Evolutionary conservation across 2,888 invertebrate species (phyloP), one percentile per base, ranked within the genome.

Genomic region (Dermolepida albohirtum): DNA sequence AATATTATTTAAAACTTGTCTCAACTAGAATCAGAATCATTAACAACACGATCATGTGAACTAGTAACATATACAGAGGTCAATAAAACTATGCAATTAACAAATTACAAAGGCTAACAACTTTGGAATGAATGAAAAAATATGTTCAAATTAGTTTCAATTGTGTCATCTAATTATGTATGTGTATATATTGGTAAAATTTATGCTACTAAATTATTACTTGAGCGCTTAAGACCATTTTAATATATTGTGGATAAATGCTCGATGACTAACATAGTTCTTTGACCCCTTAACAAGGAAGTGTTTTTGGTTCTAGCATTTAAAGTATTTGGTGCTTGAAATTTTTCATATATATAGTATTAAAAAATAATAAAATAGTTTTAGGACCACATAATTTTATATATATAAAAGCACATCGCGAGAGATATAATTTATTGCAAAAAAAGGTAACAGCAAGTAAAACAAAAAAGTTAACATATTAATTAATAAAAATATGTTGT

Each of bases 1-100:
- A 57, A 66, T 49, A 54, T 50, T 59, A 65, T 29, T 27, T 54
- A 54, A 65, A 17, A 65, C 40, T 62, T n/a, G 43, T 57, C 10
- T 62, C 62, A 62, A 47, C 47, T 44, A 65, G 41, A 54, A 41
- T 43, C 52, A 43, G 49, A 57, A 57, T 66, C 54, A 59, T 43
- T 55, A 66, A 57, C 57, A 50, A 50, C 12, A 41, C 62, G 22
- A 65, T 44, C 54, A 65, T 64, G 73, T 72, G 73, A 70, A 72
- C 73, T 73, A 73, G 73, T 73, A 73, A 73, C 73, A 73, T 72
- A 55, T 43, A 7, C 49, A 39, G 55, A 52, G 65, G 55, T 49
- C 54, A 54, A 55, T 51, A 50, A 43, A 63, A 57, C 57, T 57
- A 57, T 57, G 57, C 39, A 43, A 27, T 52, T 52, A 44, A 22